Evolutionary conservation across 2,888 invertebrate species (phyloP), one percentile per base, ranked within the genome.

Genomic region (Elaeidobius kamerunicus): DNA sequence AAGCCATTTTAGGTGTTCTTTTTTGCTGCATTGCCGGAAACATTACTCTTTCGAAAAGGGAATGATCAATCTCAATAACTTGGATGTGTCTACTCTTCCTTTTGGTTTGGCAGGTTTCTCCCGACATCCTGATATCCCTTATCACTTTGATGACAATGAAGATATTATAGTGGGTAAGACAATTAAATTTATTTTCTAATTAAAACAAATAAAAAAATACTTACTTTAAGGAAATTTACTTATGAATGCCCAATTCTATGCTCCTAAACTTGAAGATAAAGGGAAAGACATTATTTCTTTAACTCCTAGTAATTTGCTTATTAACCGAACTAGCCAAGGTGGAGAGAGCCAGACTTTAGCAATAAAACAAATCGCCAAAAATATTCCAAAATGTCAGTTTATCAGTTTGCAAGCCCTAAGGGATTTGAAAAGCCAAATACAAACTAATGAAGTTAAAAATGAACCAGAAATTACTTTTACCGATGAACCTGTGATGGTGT

Each of bases 301-400:
- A n/a, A 55, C 60, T 32, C 67, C 71, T 3, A 67, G 61, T 19
- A 64, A 70, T 53, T 55, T 71, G 20, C 45, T 68, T 15, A 67
- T 69, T 19, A 63, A 59, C 47, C 57, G 62, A 15, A 30, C 53
- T 0, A 51, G 57, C 34, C 32, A 49, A 18, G 35, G 36, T 12
- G 53, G 57, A 6, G 48, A 55, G 45, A 38, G 34, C 23, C 34
- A 57, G 12, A 36, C 50, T 2, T 43, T 73, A 42, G 62, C 65
- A 2, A 60, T 73, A 20, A 67, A 67, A 47, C 72, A 72, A 62
- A 63, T 70, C 2, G 63, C 68, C 40, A 60, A 57, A 11, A 71
- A 70, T 34, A 61, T 71, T 42, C 72, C 72, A 12, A 63, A 66
- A 56, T 73, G 73, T 53, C 55, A 66, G 35, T 71, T 72, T 60